Percentiles rank a stretch among this genome's conserved stretches.
Evolutionary conservation across 2,113 vertebrate species (phyloP).

Genomic region (Megaceryle maxima): DNA sequence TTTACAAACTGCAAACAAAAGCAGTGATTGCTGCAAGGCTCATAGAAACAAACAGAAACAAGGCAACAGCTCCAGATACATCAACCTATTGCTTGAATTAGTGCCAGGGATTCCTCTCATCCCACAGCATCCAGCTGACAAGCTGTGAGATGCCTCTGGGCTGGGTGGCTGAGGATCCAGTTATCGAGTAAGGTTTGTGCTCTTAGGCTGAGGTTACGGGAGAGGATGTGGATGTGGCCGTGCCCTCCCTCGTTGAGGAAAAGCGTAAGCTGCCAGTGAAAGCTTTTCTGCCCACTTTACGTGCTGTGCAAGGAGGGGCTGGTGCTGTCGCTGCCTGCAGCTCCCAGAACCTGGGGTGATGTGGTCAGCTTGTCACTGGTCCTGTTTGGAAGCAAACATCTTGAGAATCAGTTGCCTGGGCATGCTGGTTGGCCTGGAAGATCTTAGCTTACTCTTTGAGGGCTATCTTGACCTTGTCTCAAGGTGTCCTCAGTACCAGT

Average conservation of each 20-base stretch:
- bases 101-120: neutral
- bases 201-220: neutral
- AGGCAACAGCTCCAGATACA: neutral
- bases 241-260: neutral
- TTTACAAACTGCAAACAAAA: neutral
- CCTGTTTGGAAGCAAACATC: neutral
- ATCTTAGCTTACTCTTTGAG: neutral
- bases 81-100: rapidly evolving
- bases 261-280: neutral
- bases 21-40: neutral
- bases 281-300: neutral
- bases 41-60: neutral
- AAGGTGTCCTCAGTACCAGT: neutral
- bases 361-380: neutral
- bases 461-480: neutral
- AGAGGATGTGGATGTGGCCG: rapidly evolving
- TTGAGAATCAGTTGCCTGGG: neutral
- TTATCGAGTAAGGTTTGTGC: neutral
- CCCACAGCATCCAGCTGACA: neutral
- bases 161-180: neutral
- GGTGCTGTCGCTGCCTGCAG: neutral
- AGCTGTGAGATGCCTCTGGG: neutral
- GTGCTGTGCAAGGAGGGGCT: rapidly evolving
- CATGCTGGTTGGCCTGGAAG: neutral
- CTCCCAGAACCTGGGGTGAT: neutral